phyloP scores from a whole-genome alignment of 2,113 vertebrate genomes.

The Cryptoleucopteryx plumbea region DNA sequence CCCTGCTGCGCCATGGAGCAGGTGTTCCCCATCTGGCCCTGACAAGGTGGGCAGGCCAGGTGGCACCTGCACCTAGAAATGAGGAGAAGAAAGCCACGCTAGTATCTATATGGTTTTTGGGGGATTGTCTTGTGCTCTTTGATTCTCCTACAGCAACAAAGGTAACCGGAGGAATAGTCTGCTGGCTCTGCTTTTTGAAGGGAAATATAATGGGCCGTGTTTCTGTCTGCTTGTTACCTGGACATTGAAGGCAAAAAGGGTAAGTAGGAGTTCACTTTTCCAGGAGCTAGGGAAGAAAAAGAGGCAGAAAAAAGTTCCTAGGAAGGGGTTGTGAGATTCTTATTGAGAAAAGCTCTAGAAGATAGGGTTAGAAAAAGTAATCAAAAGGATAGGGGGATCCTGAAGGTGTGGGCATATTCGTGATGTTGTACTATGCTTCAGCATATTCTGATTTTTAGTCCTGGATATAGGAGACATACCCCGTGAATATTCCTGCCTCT shows the following conservation, averaged over 20 bases:
- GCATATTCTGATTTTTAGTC: background rate
- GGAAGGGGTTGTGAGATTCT: background rate
- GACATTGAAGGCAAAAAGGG: fast-evolving
- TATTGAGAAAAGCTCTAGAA: background rate
- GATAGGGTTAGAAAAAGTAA: background rate
- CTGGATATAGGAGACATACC: fast-evolving
- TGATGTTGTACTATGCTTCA: background rate
- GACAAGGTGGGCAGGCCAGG: background rate
- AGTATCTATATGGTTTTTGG: fast-evolving
- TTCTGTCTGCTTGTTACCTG: background rate
- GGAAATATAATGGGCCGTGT: fast-evolving
- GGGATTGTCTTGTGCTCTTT: fast-evolving
- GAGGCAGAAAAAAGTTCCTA: background rate
- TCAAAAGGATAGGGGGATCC: background rate
- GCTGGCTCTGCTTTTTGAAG: background rate
- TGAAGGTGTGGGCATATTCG: background rate
- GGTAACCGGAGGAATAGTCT: background rate
- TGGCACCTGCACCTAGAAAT: background rate
- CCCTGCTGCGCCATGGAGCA: background rate
- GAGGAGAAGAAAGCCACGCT: fast-evolving
- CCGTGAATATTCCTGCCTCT: fast-evolving
- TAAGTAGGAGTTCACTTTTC: background rate
- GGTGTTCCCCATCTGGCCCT: background rate
- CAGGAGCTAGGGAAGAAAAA: background rate
- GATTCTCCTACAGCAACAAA: fast-evolving